Base-by-base conservation (phyloP, 2,797 vertebrate genomes). In the Hapalemur alaotrensis region DNA sequence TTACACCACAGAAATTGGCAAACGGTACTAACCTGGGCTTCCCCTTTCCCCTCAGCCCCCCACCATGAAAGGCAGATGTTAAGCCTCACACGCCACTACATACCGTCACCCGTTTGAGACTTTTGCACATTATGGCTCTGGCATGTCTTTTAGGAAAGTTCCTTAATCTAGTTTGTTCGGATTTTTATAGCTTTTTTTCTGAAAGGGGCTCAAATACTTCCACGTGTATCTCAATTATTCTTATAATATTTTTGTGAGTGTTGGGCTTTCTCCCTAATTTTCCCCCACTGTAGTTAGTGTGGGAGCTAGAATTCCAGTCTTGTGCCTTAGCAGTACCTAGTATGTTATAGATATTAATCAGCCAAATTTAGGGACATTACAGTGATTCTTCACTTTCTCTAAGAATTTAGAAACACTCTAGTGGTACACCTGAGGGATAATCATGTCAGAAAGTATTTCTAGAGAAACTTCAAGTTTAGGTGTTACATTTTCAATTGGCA, bases 401-500 rank as follows among this genome's bases (percentile, higher is more conserved):
- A 65, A 73, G 61, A 93, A 92, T 94, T 95, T 90, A 65, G 92
- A 96, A 95, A 78, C 95, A 43, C 11, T 90, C 63, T 13, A 38
- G 5, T 75, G 23, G 28, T 69, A 59, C 41, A 93, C 18, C 52
- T 80, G 57, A 93, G 70, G 63, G 20, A 50, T 82, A 89, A 82
- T 91, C 76, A 65, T 70, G 46, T 67, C 89, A 92, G 88, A 95
- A 84, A 78, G 93, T 95, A 69, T 94, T 93, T 96, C 78, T 84
- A 80, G 63, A 94, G 78, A 94, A 91, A 86, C 52, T 88, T 90
- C 32, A 69, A 81, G 65, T 70, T 46, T 86, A 48, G 61, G n/a
- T 91, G 32, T 93, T 94, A 84, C 23, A 57, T 84, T 72, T 96
- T 97, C n/a, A 81, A 11, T 46, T 65, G 80, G 17, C 30, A 76